These are phyloP conservation scores for Malaclemys terrapin DNA, from an alignment of 2,113 vertebrate species.

Conservation along the genomic window DNA sequence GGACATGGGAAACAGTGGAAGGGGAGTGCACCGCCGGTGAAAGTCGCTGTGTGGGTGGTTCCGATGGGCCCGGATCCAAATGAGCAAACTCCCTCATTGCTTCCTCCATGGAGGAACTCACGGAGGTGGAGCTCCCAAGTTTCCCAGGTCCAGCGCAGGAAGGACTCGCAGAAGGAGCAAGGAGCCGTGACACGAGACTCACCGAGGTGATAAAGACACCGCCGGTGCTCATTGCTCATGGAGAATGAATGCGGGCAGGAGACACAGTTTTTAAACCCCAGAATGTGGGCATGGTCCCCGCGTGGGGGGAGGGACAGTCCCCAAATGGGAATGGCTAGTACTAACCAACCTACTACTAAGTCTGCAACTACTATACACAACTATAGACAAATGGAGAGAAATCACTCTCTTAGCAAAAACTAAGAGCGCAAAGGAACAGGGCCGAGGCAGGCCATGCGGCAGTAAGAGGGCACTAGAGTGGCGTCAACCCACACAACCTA, in stretches of 20 bases:
- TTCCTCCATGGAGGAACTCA: not conserved
- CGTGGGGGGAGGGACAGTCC: not conserved
- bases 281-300: not conserved
- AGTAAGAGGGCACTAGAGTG: not conserved
- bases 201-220: not conserved
- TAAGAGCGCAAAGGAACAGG: not conserved
- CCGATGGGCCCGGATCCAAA: not conserved
- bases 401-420: not conserved
- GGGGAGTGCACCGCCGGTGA: not conserved
- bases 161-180: not conserved
- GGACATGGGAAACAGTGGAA: not conserved
- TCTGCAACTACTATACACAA: not conserved
- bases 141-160: not conserved
- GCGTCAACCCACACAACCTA: not conserved
- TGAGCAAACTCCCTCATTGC: not conserved
- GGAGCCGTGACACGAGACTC: not conserved
- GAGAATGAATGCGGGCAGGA: not conserved
- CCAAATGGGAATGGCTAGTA: not conserved
- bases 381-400: not conserved
- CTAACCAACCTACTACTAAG: not conserved
- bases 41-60: not conserved
- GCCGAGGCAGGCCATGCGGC: not conserved
- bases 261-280: not conserved
- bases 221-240: not conserved
- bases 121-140: not conserved